Percentiles rank a stretch among this genome's conserved stretches.
Evolutionary conservation across 2,113 vertebrate species (phyloP).

Genomic region (Apistogramma diplotaenia): DNA sequence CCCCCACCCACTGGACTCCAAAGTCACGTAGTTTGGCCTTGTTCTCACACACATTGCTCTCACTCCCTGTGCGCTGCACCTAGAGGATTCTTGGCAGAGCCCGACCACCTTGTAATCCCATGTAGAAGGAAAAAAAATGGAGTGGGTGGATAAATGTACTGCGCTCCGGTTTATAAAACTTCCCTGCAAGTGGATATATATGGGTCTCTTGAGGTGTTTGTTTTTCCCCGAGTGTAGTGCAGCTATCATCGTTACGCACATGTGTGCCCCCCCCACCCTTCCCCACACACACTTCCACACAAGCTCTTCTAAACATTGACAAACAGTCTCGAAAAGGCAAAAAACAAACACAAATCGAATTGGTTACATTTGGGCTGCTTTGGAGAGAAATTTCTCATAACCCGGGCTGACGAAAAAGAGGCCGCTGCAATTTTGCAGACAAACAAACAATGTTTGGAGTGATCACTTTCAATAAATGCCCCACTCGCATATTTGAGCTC

Average conservation of each 20-base stretch:
- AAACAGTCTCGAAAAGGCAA: conserved; percentile 58
- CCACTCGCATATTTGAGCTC: conserved; percentile 67
- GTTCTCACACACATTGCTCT: conserved; percentile 59
- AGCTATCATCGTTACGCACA: conserved; percentile 75
- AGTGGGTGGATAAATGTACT: conserved; percentile 84
- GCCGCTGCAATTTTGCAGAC: conserved; percentile 48
- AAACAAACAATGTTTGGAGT: conserved; percentile 68
- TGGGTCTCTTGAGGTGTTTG: conserved; percentile 87
- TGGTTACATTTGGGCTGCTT: conserved; percentile 61
- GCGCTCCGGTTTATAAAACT: conserved; percentile 84
- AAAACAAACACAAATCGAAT: conserved; percentile 63
- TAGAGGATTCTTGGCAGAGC: conserved; percentile 92
- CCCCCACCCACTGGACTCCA: conserved; percentile 84
- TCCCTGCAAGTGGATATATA: conserved; percentile 86
- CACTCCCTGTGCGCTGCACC: conserved; percentile 73
- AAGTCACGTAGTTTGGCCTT: conserved; percentile 77
- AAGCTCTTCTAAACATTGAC: conserved; percentile 59
- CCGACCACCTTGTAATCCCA: conserved; percentile 87
- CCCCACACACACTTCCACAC: conserved; percentile 15
- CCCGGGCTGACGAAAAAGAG: conserved; percentile 40
- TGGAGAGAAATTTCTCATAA: conserved; percentile 58
- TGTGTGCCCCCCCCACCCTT: conserved; percentile 15
- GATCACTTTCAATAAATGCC: conserved; percentile 66
- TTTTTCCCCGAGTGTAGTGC: conserved; percentile 83
- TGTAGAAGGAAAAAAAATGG: conserved; percentile 78